Evolutionary conservation across 1,140 invertebrate genomes (phyloP), one percentile per base, ranked within the genome.

Genomic region (Grapholita molesta): DNA sequence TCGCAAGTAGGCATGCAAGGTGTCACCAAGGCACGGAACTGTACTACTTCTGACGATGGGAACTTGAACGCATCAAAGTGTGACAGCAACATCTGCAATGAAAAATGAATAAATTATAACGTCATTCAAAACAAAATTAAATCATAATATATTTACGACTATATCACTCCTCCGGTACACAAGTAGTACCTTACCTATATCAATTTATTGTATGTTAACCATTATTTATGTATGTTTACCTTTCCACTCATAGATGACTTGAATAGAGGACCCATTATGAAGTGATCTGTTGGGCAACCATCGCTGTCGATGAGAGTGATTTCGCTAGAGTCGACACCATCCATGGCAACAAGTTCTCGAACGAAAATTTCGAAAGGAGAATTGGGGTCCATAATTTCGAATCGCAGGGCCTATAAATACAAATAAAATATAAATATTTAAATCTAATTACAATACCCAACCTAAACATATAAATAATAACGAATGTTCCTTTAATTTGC

Each of bases 21-120:
- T 3, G 97, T 98, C 0, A 99, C 97, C 75, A 98, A 83, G 1
- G 97, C 98, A 61, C 97, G 94, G 94, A 99, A 99, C 89, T 99
- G 97, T 0, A 99, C 98, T 9, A 98, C 95, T 85, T 98, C 97
- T 0, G 97, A 98, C 12, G 97, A 97, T 0, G 98, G 97, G 93
- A 99, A 99, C 87, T 98, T 98, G 94, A 99, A 99, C 8, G 98
- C 98, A 85, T 99, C 97, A 89, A 99, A 98, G 85, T 97, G 96
- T 6, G 97, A 97, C n/a, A 97, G 89, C 6, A 99, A 92, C 64
- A 97, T 95, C 94, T 97, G 94, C 25, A 93, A 92, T 73, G 72
- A 67, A 72, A 35, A 68, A 32, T 11, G 12, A 24, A 25, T n/a
- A 12, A 48, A 21, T 48, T 18, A 48, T 5, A 48, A 15, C 6